Evolutionary conservation across 2,888 invertebrate genomes (phyloP).

Genomic region (Dynastes hyllus): DNA sequence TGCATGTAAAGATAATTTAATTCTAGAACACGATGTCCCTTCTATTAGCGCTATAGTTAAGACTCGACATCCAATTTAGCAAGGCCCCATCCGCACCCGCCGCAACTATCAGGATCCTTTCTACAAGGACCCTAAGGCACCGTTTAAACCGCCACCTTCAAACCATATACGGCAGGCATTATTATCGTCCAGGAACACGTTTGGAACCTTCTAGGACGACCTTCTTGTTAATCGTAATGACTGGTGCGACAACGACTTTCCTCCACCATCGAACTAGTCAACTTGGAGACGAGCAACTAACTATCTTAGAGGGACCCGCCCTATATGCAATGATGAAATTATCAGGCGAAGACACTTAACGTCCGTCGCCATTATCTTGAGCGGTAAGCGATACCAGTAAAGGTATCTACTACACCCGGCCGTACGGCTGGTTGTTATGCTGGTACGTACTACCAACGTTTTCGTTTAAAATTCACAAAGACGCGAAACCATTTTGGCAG

Average conservation of each 20-base stretch:
- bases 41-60: conserved; percentile 9
- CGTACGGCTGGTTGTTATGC: neutral
- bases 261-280: too few relatives aligned
- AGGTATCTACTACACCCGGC: neutral
- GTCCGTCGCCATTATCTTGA: conserved; percentile 24
- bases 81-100: neutral
- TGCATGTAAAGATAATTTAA: neutral
- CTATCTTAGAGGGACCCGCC: neutral
- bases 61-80: neutral
- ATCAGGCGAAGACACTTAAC: conserved; percentile 34
- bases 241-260: too few relatives aligned
- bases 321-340: conserved; percentile 28
- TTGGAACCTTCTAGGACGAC: neutral
- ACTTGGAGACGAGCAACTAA: neutral
- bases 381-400: conserved; percentile 31
- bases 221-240: conserved; percentile 3
- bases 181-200: conserved; percentile 28
- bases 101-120: conserved; percentile 13
- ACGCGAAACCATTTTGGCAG: conserved; percentile 13
- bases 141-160: conserved; percentile 22
- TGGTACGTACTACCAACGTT: neutral
- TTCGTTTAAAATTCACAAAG: conserved; percentile 38
- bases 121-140: conserved; percentile 6
- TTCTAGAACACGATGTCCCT: neutral
- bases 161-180: neutral